Conservation (phyloP, 2,113 vertebrate genomes). For the Psephotus haematonotus region DNA sequence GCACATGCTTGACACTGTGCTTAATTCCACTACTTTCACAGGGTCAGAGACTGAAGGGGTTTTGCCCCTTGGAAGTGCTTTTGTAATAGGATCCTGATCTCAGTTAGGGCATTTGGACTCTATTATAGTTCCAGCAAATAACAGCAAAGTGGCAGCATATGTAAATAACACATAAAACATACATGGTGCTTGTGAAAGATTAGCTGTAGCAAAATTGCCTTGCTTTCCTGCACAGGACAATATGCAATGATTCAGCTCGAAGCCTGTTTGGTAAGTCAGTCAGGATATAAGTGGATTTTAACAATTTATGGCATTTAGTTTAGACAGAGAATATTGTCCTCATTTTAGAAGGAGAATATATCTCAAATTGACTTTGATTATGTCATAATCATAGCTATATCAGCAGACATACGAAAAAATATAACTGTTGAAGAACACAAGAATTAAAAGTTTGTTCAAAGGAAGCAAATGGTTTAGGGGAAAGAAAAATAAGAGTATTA, state of each 20-base stretch:
- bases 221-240: neutral
- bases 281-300: neutral
- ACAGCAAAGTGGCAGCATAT: neutral
- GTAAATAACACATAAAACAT: neutral
- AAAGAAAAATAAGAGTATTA: neutral
- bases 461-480: neutral
- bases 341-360: neutral
- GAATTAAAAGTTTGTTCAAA: neutral
- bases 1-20: neutral
- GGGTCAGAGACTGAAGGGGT: neutral
- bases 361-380: neutral
- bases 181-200: neutral
- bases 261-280: neutral
- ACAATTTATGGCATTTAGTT: neutral
- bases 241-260: neutral
- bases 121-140: neutral
- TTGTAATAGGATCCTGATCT: neutral
- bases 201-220: neutral
- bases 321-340: neutral
- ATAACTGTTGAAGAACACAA: neutral
- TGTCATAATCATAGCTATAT: neutral
- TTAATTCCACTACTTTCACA: neutral
- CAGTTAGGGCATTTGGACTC: neutral
- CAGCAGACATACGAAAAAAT: neutral
- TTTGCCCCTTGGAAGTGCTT: neutral